A percentile compares a stretch with the other conserved stretches of the same genome.
phyloP scores from a whole-genome alignment of 2,888 invertebrate species.

The Sphinx pinastri region DNA sequence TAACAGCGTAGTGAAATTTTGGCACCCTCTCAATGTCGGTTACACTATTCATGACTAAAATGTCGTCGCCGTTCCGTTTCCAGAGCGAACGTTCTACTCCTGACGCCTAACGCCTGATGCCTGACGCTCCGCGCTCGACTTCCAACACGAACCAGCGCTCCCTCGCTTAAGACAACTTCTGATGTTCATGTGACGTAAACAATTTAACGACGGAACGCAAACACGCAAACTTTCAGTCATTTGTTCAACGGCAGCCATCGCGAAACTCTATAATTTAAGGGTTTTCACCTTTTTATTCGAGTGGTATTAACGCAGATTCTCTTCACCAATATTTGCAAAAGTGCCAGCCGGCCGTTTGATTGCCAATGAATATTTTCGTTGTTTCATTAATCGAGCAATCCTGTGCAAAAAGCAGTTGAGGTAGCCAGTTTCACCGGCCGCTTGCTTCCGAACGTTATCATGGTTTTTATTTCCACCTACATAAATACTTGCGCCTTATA shows the following conservation, averaged over 20 bases:
- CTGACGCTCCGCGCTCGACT: conserved; percentile 1
- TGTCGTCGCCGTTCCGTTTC: conserved; percentile 19
- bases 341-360: conserved; percentile 58
- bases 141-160: conserved; percentile 5
- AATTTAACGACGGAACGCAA: conserved; percentile 50
- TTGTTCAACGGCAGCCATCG: conserved; percentile 45
- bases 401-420: conserved; percentile 49
- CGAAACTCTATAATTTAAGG: conserved; percentile 50
- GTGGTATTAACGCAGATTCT: conserved; percentile 56
- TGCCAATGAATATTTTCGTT: conserved; percentile 63
- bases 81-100: conserved; percentile 29
- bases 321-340: conserved; percentile 61
- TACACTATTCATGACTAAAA: conserved; percentile 34
- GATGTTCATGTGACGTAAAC: conserved; percentile 46
- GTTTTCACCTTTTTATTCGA: conserved; percentile 51
- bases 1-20: conserved; percentile 33
- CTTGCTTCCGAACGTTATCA: conserved; percentile 45
- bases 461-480: conserved; percentile 41
- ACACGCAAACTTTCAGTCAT: conserved; percentile 49
- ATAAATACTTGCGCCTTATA: conserved; percentile 35
- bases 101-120: not conserved
- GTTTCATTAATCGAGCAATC: conserved; percentile 58
- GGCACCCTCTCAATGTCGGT: conserved; percentile 36
- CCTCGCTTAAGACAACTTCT: conserved; percentile 40
- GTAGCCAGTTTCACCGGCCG: conserved; percentile 40